Evolutionary conservation across 1,140 invertebrate species (phyloP), one percentile per base, ranked within the genome.

Genomic region (Planococcus citri): DNA sequence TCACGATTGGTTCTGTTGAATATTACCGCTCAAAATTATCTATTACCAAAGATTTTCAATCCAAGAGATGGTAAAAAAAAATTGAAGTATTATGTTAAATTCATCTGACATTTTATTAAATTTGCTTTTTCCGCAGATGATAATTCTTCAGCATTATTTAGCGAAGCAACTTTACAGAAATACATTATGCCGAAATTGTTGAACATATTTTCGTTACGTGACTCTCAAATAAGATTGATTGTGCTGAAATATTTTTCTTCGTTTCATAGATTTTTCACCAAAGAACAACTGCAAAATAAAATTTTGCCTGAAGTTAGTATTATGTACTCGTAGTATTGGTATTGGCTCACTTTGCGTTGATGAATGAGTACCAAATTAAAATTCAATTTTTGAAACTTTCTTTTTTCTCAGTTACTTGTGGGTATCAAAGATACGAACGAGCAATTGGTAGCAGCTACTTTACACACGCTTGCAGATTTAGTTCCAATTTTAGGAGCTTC

Each of bases 361-460:
- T 33, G 4, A 33, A 12, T 33, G 3, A 12, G 12, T 33, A 33
- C 12, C 12, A n/a, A n/a, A 33, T 33, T 33, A 33, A 33, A 33
- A 33, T 33, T 3, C 29, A 33, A 6, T 33, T 33, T 12, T 33
- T n/a, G n/a, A n/a, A 33, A 33, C 3, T 33, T 6, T 33, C 29
- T 51, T 68, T 74, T 74, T 69, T 82, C 83, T 70, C 78, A 89
- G 83, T 76, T 93, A n/a, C 80, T 92, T 9, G 81, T 91, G 20
- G 90, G 90, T 2, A 88, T 92, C 72, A 89, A 88, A 77, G 90
- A 94, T 73, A 87, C 84, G 0, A 87, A 91, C 76, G 88, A 94
- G 76, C 80, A 82, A 37, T 78, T 95, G 60, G 92, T 94, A 0
- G 83, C 87, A 25, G 84, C 85, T 69, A 94, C 91, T 6, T 76